phyloP scores from a whole-genome alignment of 2,888 invertebrate species.

The Masnerella sp. region DNA sequence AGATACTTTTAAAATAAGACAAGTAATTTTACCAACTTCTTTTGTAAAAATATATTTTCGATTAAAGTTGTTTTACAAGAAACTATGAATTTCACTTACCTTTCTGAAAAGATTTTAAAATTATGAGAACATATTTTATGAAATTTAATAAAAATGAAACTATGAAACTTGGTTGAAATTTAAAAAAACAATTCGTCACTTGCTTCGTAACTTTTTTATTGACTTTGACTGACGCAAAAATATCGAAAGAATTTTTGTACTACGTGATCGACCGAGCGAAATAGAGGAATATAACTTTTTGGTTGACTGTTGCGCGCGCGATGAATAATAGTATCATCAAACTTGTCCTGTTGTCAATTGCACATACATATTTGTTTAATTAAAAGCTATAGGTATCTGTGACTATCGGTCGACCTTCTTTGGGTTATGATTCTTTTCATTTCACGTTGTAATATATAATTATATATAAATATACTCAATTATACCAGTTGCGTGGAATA shows the following conservation, averaged over 20 bases:
- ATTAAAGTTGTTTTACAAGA: too few species aligned
- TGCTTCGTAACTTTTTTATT: slow-evolving; percentile 56
- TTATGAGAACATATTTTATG: neutral
- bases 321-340: slow-evolving; percentile 35
- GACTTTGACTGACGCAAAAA: slow-evolving; percentile 59
- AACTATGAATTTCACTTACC: too few species aligned
- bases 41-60: too few species aligned
- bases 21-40: too few species aligned
- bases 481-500: slow-evolving; percentile 50
- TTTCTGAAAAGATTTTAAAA: too few species aligned
- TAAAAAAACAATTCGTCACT: neutral
- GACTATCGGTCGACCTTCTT: slow-evolving; percentile 54
- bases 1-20: too few species aligned
- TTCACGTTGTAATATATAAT: slow-evolving; percentile 43
- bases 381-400: slow-evolving; percentile 55
- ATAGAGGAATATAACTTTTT: slow-evolving; percentile 57
- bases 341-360: slow-evolving; percentile 24
- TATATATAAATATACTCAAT: slow-evolving; percentile 51
- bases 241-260: slow-evolving; percentile 60
- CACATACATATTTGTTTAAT: slow-evolving; percentile 49
- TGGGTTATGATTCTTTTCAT: slow-evolving; percentile 48
- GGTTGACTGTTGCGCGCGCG: slow-evolving; percentile 25
- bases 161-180: neutral
- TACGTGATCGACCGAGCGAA: slow-evolving; percentile 59
- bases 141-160: too few species aligned